These are phyloP conservation scores for Tenthredo notha DNA, from an alignment of 2,888 invertebrate genomes.

Conservation along the genomic window DNA sequence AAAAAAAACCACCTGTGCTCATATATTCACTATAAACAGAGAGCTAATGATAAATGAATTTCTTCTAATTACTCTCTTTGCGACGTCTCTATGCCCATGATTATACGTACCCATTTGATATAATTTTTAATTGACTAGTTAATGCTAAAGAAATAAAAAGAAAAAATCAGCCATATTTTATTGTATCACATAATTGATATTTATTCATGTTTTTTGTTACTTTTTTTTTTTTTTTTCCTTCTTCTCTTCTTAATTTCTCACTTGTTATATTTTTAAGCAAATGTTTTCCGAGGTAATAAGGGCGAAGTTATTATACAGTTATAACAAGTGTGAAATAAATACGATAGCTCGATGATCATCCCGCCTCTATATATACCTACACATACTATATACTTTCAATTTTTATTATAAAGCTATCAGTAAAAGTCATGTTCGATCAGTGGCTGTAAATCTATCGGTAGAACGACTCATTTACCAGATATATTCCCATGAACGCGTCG, in stretches of 20 bases:
- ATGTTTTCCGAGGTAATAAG: too few species aligned
- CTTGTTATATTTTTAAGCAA: too few species aligned
- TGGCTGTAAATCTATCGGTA: conserved; percentile 15
- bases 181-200: too few species aligned
- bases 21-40: neutral
- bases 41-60: neutral
- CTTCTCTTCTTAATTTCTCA: too few species aligned
- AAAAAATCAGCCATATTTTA: too few species aligned
- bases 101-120: neutral
- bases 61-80: neutral
- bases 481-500: conserved; percentile 14
- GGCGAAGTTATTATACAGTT: too few species aligned
- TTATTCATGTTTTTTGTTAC: too few species aligned
- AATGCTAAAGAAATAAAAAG: too few species aligned
- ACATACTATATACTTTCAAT: neutral
- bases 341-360: neutral
- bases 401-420: conserved; percentile 22
- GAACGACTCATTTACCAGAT: conserved; percentile 31
- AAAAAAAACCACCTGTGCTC: conserved; percentile 47
- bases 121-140: neutral
- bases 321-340: too few species aligned
- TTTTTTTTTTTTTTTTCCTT: too few species aligned
- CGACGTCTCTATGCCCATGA: neutral
- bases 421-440: conserved; percentile 38
- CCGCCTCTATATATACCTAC: neutral